Conservation (phyloP, 2,888 invertebrate species). For the Leucozona laternaria region DNA sequence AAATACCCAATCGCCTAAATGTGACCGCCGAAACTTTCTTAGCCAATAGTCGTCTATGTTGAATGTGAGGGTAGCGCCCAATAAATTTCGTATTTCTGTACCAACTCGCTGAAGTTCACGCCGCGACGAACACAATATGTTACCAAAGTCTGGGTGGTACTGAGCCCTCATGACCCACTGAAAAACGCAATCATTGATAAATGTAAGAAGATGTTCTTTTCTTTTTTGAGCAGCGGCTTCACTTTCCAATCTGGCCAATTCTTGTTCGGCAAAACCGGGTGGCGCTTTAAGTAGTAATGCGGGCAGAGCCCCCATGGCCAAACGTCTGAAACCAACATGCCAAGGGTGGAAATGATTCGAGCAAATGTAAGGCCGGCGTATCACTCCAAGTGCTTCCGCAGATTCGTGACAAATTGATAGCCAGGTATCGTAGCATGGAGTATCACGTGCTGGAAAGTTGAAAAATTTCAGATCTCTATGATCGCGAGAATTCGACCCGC, state of each 20-base stretch:
- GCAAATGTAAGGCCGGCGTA: constrained; percentile 81
- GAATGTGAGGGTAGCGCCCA: constrained; percentile 36
- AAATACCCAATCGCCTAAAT: background rate
- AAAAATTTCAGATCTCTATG: constrained; percentile 81
- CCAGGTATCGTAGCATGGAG: constrained; percentile 81
- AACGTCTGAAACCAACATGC: constrained; percentile 80
- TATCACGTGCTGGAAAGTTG: constrained; percentile 81
- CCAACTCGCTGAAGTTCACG: constrained; percentile 45
- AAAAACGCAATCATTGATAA: constrained; percentile 38
- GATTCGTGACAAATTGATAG: constrained; percentile 81
- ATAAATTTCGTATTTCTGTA: constrained; percentile 36
- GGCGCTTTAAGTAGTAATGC: constrained; percentile 78
- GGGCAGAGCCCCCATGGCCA: constrained; percentile 81
- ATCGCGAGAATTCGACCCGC: constrained; percentile 81
- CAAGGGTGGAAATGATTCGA: constrained; percentile 81
- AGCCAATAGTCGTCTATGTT: constrained; percentile 59
- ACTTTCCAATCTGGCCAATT: constrained; percentile 80
- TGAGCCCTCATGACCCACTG: constrained; percentile 47
- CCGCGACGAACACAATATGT: constrained; percentile 13
- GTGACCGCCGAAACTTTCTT: constrained; percentile 43
- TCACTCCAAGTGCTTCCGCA: constrained; percentile 79
- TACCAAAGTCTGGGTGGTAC: constrained; percentile 11
- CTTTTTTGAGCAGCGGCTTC: constrained; percentile 61
- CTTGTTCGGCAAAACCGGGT: constrained; percentile 50
- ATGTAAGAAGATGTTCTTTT: background rate